Base-by-base conservation (phyloP, 2,113 vertebrate genomes). In the Atlantisia rogersi region DNA sequence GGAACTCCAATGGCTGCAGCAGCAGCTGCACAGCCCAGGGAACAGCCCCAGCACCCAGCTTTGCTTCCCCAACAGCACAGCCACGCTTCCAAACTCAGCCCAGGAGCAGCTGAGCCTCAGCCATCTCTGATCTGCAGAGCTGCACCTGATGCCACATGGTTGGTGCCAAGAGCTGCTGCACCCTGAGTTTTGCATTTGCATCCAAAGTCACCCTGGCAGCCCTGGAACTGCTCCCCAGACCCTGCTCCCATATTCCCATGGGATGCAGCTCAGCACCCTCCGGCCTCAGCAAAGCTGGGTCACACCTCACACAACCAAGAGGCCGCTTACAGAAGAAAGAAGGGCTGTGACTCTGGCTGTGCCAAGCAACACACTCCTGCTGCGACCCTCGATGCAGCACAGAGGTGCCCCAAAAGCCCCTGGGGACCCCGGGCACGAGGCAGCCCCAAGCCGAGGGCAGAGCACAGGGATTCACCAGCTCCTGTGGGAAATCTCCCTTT, bases 371-470 rank as follows among this genome's bases (percentile, higher is more conserved):
- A 16, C 10, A 15, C n/a, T 16, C 24, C 2, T 3, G 10, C 56
- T 28, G 26, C 0, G 12, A 20, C 20, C 37, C 64, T 4, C 1
- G 5, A 12, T 4, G 2, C 10, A 35, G 63, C 8, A 1, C 53
- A 22, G 59, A 15, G 53, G 15, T 7, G 28, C 2, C 7, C 25
- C 1, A 28, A 16, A 6, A 35, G 3, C 9, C 59, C 78, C 68
- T 4, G 0, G 7, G 37, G 40, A 44, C 1, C 0, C 8, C 1
- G 1, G 31, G 19, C 11, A 3, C 0, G 0, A 10, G 46, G 52
- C 67, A 44, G 44, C 42, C 35, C 48, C 1, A 1, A 28, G 50
- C 42, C 4, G 2, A 19, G 17, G 11, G 28, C 77, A 29, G 25
- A 40, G 46, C 53, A 59, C 5, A 0, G 26, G 20, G 42, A 11